Conservation (phyloP, 2,888 invertebrate species). For the Teleogryllus oceanicus region DNA sequence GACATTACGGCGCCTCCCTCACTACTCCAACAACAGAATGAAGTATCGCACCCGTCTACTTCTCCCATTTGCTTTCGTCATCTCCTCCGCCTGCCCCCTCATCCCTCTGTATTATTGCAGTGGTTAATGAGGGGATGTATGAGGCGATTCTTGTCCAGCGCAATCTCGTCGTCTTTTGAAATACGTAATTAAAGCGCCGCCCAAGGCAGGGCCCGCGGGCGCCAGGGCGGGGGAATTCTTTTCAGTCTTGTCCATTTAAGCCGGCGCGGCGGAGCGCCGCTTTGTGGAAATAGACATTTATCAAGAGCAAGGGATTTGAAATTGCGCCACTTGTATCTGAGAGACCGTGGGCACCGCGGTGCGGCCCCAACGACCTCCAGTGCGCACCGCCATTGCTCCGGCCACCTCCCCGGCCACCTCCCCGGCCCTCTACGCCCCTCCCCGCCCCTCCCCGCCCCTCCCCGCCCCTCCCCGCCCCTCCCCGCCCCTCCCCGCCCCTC, state of each 20-base stretch:
- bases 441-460: too few relatives aligned
- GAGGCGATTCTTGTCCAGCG: neutral
- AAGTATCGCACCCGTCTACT: too few relatives aligned
- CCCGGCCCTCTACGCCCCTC: too few relatives aligned
- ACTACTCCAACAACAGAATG: too few relatives aligned
- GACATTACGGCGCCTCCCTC: too few relatives aligned
- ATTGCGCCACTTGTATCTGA: neutral
- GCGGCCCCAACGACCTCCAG: too few relatives aligned
- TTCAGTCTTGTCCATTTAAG: neutral
- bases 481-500: too few relatives aligned
- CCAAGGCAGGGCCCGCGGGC: neutral
- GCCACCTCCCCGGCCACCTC: too few relatives aligned
- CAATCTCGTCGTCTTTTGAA: conserved; percentile 9
- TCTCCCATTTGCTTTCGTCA: too few relatives aligned
- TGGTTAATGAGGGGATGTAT: neutral
- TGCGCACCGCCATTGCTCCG: too few relatives aligned
- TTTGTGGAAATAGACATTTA: conserved; percentile 18
- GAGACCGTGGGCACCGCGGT: neutral
- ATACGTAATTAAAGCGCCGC: neutral
- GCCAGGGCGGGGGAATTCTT: neutral
- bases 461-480: too few relatives aligned
- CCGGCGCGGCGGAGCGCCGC: neutral
- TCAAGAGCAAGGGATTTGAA: conserved; percentile 3
- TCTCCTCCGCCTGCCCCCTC: neutral
- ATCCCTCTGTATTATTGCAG: neutral